phyloP scores from a whole-genome alignment of 2,113 vertebrate genomes.

The Pholis gunnellus region DNA sequence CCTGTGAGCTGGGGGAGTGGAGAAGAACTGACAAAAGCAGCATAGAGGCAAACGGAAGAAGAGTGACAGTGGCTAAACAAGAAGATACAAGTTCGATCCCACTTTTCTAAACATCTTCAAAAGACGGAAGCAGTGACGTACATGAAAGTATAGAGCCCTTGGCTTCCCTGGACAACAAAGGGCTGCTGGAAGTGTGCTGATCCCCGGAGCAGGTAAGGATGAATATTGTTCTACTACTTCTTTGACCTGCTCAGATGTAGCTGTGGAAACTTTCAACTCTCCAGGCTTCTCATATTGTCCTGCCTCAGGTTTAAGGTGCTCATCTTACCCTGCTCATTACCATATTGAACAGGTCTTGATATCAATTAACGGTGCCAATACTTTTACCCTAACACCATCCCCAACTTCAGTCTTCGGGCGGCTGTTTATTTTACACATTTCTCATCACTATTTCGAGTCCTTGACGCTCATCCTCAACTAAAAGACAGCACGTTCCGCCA shows the following conservation, averaged over 20 bases:
- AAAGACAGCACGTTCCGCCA: neutral
- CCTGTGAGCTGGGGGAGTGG: neutral
- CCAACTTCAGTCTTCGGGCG: neutral
- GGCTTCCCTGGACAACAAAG: neutral
- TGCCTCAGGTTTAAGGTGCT: neutral
- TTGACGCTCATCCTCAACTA: constrained; percentile 13
- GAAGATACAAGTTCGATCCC: neutral
- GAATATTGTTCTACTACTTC: neutral
- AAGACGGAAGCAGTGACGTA: neutral
- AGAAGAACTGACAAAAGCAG: neutral
- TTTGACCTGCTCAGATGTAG: neutral
- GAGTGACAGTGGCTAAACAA: neutral
- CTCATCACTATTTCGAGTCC: constrained; percentile 8
- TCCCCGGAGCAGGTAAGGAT: neutral
- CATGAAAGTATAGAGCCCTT: neutral
- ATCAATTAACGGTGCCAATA: too few species aligned
- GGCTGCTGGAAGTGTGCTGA: neutral
- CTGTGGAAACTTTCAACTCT: neutral
- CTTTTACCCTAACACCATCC: too few species aligned
- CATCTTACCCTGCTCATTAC: neutral
- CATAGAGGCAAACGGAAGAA: neutral
- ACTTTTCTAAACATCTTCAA: neutral
- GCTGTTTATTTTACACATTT: constrained; percentile 11
- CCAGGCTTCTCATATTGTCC: neutral
- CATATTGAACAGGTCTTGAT: neutral